phyloP scores from a whole-genome alignment of 2,888 invertebrate species.

The Spilosoma lubricipeda region DNA sequence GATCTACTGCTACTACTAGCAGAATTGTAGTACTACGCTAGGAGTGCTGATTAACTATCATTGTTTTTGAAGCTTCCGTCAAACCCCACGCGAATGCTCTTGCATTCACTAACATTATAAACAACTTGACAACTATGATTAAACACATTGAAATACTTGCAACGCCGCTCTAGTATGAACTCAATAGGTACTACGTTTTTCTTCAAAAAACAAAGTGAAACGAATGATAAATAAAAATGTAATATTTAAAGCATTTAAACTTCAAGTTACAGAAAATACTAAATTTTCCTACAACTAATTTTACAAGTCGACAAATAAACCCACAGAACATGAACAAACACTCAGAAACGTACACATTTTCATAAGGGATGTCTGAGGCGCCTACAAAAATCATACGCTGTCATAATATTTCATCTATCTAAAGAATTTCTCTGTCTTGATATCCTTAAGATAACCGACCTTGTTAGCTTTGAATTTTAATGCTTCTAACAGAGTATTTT shows the following conservation, averaged over 20 bases:
- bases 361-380: slow-evolving; percentile 28
- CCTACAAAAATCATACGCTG: slow-evolving; percentile 48
- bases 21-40: neutral
- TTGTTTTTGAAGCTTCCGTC: neutral
- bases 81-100: no score
- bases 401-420: slow-evolving; percentile 54
- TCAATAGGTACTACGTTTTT: no score
- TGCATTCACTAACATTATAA: neutral
- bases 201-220: no score
- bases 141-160: neutral
- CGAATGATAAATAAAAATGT: neutral
- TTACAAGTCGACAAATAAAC: neutral
- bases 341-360: slow-evolving; percentile 24
- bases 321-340: slow-evolving; percentile 33
- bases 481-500: slow-evolving; percentile 32
- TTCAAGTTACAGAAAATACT: neutral
- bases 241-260: neutral
- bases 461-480: slow-evolving; percentile 54
- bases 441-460: slow-evolving; percentile 45
- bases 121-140: no score
- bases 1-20: neutral
- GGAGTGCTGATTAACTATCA: neutral
- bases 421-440: slow-evolving; percentile 46
- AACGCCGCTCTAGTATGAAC: neutral
- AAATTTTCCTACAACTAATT: neutral